Base-by-base conservation (phyloP, 2,113 vertebrate genomes). In the Chascanopsetta lugubris region DNA sequence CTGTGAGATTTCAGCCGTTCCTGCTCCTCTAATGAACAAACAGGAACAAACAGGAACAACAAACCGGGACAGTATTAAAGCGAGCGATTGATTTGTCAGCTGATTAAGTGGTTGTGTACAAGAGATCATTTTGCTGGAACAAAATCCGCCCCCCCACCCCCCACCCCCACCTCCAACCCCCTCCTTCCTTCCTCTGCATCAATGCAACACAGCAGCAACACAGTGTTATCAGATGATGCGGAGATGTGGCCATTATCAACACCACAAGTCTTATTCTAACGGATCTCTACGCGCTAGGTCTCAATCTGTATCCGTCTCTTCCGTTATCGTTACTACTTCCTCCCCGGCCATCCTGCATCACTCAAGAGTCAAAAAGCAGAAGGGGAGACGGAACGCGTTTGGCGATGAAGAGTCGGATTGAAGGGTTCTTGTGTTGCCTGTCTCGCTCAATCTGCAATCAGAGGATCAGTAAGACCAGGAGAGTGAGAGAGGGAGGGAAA, bases 361-460 rank as follows among this genome's bases (percentile, higher is more conserved):
- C 60, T 60, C 56, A 15, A 77, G 77, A 78, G 69, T 83, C 84
- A 82, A 69, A 54, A 81, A 77, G 75, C 30, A 18, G 60, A 68
- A 18, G 60, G 65, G 58, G 48, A 72, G 47, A 57, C 68, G 21
- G 79, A 87, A 82, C 80, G 73, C 66, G 77, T 85, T 84, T 88
- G 63, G 69, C 51, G 46, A 63, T 51, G 73, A 71, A 85, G 77
- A 83, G 79, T 61, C 67, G 67, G 43, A 84, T 66, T 88, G 82
- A 84, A 89, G 87, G 80, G 80, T 85, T 83, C 84, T 86, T 72
- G 57, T 80, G 24, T 63, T 53, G 80, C 71, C 79, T 65, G 68
- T 87, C 66, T 86, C 63, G 56, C 71, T 75, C 78, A 45, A 69
- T 68, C 60, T 83, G 77, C 83, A 88, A 89, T 86, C 83, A 86